These are phyloP conservation scores for Trissolcus japonicus DNA, from an alignment of 2,888 invertebrate genomes.

Conservation along the genomic window DNA sequence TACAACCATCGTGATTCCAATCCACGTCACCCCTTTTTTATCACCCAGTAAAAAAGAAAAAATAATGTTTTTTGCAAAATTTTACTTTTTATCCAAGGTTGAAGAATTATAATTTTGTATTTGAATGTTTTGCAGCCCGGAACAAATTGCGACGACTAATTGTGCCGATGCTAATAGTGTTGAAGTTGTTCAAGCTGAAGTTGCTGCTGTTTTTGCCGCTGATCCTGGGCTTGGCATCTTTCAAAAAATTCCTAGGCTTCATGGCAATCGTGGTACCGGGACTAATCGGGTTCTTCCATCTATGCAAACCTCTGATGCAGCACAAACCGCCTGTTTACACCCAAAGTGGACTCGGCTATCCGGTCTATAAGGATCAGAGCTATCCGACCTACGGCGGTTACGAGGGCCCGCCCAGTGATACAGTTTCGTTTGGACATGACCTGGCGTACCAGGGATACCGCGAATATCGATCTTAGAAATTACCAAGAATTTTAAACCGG, in stretches of 20 bases:
- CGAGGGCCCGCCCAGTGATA: slow-evolving; percentile 74
- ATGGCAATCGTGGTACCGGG: slow-evolving; percentile 88
- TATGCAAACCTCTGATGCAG: slow-evolving; percentile 85
- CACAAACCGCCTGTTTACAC: slow-evolving; percentile 81
- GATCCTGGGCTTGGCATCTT: slow-evolving; percentile 88
- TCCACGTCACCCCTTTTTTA: neutral
- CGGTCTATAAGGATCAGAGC: slow-evolving; percentile 72
- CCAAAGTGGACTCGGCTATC: slow-evolving; percentile 85
- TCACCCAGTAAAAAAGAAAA: neutral
- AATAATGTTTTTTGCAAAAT: neutral
- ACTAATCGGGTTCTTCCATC: slow-evolving; percentile 89
- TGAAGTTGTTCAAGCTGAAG: slow-evolving; percentile 91
- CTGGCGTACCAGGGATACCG: slow-evolving; percentile 85
- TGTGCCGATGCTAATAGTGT: slow-evolving; percentile 87
- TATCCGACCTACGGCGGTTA: slow-evolving; percentile 68
- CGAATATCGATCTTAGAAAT: slow-evolving; percentile 33
- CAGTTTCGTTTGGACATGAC: slow-evolving; percentile 83
- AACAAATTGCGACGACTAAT: slow-evolving; percentile 89
- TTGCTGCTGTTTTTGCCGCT: slow-evolving; percentile 88
- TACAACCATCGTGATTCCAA: neutral
- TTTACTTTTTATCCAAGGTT: neutral
- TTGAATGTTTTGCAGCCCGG: slow-evolving; percentile 79
- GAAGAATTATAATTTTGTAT: neutral
- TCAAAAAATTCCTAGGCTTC: slow-evolving; percentile 89
- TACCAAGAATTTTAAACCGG: too few relatives aligned